A percentile compares a stretch with the other conserved stretches of the same genome.
Evolutionary conservation across 2,888 invertebrate genomes (phyloP).

Genomic region (Exephanes ischioxanthus): DNA sequence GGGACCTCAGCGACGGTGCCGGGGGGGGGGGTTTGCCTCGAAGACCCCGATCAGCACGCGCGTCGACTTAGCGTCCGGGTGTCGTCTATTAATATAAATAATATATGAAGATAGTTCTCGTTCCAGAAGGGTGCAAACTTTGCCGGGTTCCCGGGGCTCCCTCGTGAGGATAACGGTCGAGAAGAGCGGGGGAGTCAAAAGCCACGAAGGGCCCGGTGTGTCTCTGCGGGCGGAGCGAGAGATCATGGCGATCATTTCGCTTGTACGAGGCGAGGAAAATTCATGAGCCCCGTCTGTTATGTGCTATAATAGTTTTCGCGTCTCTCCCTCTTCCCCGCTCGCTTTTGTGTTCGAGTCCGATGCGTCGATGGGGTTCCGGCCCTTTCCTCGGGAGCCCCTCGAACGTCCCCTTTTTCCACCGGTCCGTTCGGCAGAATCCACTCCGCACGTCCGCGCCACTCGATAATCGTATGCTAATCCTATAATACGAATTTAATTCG

Average conservation of each 20-base stretch:
- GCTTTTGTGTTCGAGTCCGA: conserved; percentile 10
- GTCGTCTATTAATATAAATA: conserved; percentile 80
- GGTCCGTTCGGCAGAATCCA: conserved; percentile 32
- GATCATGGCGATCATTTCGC: conserved; percentile 68
- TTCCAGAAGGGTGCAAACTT: conserved; percentile 58
- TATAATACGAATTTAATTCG: conserved; percentile 84
- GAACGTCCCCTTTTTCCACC: conserved; percentile 7
- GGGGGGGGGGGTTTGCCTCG: background rate
- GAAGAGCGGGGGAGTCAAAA: conserved; percentile 56
- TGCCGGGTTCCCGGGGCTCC: conserved; percentile 51
- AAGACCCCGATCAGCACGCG: conserved; percentile 42
- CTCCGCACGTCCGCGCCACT: conserved; percentile 17
- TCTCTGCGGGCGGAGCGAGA: conserved; percentile 38
- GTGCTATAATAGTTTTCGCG: conserved; percentile 32
- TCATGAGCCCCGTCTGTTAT: conserved; percentile 60
- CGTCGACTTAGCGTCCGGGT: conserved; percentile 51
- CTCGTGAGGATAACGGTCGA: conserved; percentile 51
- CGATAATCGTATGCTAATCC: conserved; percentile 71
- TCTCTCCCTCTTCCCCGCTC: conserved; percentile 17
- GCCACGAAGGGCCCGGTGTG: conserved; percentile 27
- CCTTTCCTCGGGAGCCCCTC: conserved; percentile 33
- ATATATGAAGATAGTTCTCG: conserved; percentile 73
- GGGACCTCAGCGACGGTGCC: too few species aligned
- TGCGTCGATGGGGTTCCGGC: conserved; percentile 49
- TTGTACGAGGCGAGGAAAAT: conserved; percentile 68